Evolutionary conservation across 2,888 invertebrate species (phyloP).

Genomic region (Altica lythri): DNA sequence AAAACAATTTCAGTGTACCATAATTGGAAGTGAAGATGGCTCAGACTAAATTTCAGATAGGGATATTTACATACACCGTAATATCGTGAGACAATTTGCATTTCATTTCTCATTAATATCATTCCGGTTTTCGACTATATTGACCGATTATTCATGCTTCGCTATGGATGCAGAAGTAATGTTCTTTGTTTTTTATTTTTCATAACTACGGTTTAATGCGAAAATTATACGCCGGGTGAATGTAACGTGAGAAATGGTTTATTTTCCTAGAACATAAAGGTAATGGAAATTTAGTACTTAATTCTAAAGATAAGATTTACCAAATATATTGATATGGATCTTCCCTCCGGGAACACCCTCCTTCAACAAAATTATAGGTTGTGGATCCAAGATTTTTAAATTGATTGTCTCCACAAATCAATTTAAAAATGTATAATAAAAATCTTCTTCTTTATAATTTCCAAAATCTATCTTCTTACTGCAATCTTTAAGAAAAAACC

Average conservation of each 20-base stretch:
- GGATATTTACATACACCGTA: constrained; percentile 46
- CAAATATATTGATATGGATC: too few species aligned
- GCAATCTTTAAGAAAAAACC: too few species aligned
- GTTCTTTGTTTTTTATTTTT: constrained; percentile 15
- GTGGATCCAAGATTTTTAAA: too few species aligned
- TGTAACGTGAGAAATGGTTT: constrained; percentile 11
- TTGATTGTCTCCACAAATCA: too few species aligned
- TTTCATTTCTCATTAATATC: constrained; percentile 39
- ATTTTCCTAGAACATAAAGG: not conserved
- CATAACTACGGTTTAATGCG: constrained; percentile 12
- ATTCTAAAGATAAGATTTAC: too few species aligned
- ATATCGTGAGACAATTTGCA: constrained; percentile 47
- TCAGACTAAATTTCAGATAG: constrained; percentile 43
- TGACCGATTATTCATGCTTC: constrained; percentile 15
- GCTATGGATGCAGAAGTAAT: constrained; percentile 13
- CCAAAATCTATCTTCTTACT: too few species aligned
- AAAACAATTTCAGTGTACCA: constrained; percentile 30
- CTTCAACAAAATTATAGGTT: too few species aligned
- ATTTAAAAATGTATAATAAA: too few species aligned
- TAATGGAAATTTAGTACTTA: not conserved
- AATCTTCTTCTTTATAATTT: too few species aligned
- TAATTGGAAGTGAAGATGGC: constrained; percentile 42
- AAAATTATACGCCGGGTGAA: constrained; percentile 11
- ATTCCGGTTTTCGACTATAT: constrained; percentile 16
- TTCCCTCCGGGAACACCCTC: too few species aligned